phyloP scores from a whole-genome alignment of 2,113 vertebrate genomes.

The Camelus dromedarius region DNA sequence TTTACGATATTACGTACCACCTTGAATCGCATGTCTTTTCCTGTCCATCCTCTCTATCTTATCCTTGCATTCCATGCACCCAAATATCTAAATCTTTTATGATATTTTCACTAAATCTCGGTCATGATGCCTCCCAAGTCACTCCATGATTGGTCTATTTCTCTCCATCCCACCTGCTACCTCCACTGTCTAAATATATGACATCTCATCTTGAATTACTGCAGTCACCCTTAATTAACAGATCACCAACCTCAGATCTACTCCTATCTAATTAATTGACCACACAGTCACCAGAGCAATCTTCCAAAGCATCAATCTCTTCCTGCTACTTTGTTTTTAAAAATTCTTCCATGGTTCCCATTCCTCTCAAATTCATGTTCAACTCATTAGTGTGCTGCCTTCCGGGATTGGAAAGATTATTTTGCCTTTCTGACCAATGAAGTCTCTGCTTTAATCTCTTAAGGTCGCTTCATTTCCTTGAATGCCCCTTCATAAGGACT shows the following conservation, averaged over 20 bases:
- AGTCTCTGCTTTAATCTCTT: slow-evolving; percentile 16
- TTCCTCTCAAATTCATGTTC: neutral
- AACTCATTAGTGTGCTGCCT: neutral
- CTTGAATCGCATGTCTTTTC: slow-evolving; percentile 1
- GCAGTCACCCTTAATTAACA: neutral
- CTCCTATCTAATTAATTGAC: neutral
- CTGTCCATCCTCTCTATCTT: neutral
- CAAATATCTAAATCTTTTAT: slow-evolving; percentile 20
- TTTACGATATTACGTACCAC: neutral
- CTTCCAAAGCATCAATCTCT: neutral
- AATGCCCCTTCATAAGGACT: neutral
- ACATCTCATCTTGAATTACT: neutral
- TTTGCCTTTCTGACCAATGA: slow-evolving; percentile 10
- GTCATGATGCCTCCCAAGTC: neutral
- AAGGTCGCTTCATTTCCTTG: neutral
- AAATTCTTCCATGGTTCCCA: neutral
- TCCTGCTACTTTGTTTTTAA: neutral
- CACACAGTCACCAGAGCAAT: neutral
- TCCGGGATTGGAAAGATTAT: slow-evolving; percentile 20
- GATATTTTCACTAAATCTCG: neutral
- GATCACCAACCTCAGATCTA: neutral
- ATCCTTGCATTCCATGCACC: neutral
- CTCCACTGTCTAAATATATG: neutral
- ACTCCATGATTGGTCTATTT: neutral
- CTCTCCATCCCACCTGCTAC: neutral